Conservation (phyloP, 2,113 vertebrate genomes). For the Glaucomys volans region DNA sequence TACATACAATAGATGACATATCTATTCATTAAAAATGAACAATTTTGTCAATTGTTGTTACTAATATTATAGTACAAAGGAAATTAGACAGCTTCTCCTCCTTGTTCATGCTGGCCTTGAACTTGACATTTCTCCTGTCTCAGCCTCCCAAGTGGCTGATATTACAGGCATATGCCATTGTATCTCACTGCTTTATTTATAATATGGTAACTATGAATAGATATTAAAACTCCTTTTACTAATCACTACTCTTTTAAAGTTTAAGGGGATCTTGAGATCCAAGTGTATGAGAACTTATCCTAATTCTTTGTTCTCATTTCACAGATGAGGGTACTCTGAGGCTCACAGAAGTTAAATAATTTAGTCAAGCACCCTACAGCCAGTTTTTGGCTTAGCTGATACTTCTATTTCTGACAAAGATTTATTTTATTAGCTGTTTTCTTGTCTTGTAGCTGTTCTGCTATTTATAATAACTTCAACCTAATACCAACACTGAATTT, state of each 20-base stretch:
- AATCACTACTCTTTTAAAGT: not conserved
- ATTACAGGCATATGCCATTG: no score
- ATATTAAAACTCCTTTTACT: not conserved
- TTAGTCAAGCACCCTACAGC: not conserved
- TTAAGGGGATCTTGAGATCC: conserved; percentile 4
- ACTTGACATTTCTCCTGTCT: no score
- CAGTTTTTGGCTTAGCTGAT: not conserved
- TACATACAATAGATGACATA: not conserved
- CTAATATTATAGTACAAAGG: not conserved
- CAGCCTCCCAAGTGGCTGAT: no score
- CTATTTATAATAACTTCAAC: not conserved
- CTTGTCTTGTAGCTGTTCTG: not conserved
- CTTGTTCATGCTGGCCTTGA: no score
- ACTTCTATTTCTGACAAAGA: not conserved
- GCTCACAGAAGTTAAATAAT: not conserved
- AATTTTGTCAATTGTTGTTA: not conserved
- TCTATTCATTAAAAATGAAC: not conserved
- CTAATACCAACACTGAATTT: not conserved
- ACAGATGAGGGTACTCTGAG: not conserved
- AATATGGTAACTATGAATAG: no score
- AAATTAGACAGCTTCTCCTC: conserved; percentile 1
- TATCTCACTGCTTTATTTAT: no score
- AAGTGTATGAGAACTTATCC: conserved; percentile 34
- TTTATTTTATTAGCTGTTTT: not conserved
- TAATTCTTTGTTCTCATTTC: conserved; percentile 43